A percentile compares a stretch with the other conserved stretches of the same genome.
These are phyloP conservation scores for Acrocephalus kingi DNA, from an alignment of 2,113 vertebrate species.

Conservation along the genomic window DNA sequence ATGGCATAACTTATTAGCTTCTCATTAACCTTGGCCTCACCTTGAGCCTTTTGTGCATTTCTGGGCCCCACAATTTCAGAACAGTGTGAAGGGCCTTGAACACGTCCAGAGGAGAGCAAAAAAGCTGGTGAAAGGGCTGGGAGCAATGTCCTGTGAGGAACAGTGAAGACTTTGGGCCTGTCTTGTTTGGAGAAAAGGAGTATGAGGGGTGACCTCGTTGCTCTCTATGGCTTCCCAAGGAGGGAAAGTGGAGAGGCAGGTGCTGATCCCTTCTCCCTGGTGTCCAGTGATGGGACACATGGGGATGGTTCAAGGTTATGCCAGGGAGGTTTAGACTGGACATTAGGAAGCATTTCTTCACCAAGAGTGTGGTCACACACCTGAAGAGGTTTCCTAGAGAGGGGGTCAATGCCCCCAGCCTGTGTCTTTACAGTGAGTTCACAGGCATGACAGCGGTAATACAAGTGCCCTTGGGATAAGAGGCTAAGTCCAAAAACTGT, in stretches of 20 bases:
- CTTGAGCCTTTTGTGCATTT: neutral
- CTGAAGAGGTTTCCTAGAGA: neutral
- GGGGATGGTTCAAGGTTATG: neutral
- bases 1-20: neutral
- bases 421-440: neutral
- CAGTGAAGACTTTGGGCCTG: neutral
- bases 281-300: neutral
- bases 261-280: neutral
- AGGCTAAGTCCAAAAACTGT: neutral
- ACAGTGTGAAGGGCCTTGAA: neutral
- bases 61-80: neutral
- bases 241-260: neutral
- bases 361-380: rapidly evolving
- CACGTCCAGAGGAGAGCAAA: neutral
- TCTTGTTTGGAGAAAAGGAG: neutral
- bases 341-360: neutral
- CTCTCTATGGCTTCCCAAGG: neutral
- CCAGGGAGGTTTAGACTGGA: neutral
- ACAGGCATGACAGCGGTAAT: neutral
- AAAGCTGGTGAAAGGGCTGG: neutral
- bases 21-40: neutral
- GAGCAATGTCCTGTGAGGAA: neutral
- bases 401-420: rapidly evolving
- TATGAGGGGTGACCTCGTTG: neutral
- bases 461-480: neutral